Conservation (phyloP, 2,888 invertebrate species). For the Drosophila mettleri region DNA sequence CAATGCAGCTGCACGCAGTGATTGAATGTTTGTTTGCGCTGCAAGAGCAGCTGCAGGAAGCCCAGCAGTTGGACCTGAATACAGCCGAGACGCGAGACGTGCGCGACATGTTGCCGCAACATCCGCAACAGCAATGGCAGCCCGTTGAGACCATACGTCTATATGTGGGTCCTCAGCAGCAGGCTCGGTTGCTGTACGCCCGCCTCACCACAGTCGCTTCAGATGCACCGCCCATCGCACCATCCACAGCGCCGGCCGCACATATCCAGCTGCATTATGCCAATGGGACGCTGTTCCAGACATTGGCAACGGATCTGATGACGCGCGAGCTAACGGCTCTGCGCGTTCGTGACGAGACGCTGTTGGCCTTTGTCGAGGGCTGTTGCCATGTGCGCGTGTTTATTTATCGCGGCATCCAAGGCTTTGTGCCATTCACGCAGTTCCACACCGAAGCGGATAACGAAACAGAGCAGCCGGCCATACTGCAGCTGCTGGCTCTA, state of each 20-base stretch:
- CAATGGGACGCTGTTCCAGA: constrained; percentile 86
- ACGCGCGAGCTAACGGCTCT: constrained; percentile 85
- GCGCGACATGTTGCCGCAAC: constrained; percentile 4
- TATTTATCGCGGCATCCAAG: constrained; percentile 83
- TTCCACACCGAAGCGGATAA: constrained; percentile 43
- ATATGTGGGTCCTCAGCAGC: constrained; percentile 41
- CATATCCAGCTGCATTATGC: constrained; percentile 83
- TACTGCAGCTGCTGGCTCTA: constrained; percentile 63
- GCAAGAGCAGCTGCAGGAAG: constrained; percentile 46
- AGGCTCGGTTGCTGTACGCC: constrained; percentile 45
- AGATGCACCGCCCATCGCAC: constrained; percentile 69
- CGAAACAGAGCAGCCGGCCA: constrained; percentile 1
- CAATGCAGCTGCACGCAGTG: constrained; percentile 57
- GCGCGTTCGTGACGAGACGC: constrained; percentile 85
- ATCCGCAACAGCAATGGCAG: constrained; percentile 13
- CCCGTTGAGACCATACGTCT: constrained; percentile 56
- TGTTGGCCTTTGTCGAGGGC: constrained; percentile 86
- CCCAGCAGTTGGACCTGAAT: constrained; percentile 15
- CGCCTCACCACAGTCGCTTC: constrained; percentile 57
- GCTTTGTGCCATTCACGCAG: constrained; percentile 81
- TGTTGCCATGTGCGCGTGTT: constrained; percentile 73
- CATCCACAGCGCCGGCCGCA: constrained; percentile 54
- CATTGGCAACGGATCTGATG: constrained; percentile 84
- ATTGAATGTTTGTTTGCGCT: constrained; percentile 67
- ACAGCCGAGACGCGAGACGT: constrained; percentile 15